Base-by-base conservation (phyloP, 2,113 vertebrate species). In the Oryzias melastigma region DNA sequence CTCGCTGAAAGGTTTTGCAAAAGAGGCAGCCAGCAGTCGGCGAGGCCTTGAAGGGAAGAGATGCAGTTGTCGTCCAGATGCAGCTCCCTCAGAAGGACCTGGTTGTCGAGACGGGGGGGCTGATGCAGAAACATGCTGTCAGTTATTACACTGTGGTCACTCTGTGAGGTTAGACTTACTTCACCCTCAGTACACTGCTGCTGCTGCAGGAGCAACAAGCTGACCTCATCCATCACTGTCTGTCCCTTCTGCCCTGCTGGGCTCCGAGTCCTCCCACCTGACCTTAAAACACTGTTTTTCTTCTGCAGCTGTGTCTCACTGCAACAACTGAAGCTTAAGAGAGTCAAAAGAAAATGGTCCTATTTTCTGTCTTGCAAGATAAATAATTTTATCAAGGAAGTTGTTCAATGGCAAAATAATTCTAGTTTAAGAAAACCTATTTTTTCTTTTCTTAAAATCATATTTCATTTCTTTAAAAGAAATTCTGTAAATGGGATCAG, bases 11-110 rank as follows among this genome's bases (percentile, higher is more conserved):
- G 81, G 24, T 79, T 84, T 51, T 90, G 92, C 58, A 98, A 61
- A 48, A 96, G 87, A 57, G 97, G 96, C 22, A 99, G 84, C 97
- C 97, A 98, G 85, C 85, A 93, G 0, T 58, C 87, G 50, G 89
- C 65, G 80, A 97, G 73, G 20, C 42, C 80, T 62, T 82, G 81
- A 71, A 96, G 0, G 58, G 89, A 62, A 54, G 89, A 92, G 85
- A 98, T 89, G 77, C 80, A 96, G 85, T 99, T 98, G 89, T 98
- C 94, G 62, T 96, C 93, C 68, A 99, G 87, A 70, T 83, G 84
- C 1, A 98, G 78, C 71, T 95, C 93, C 90, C 91, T 91, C 84
- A 99, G 87, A 12, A 99, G 91, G 76, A 98, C 94, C 20, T 98
- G 96, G 89, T 98, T 94, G 70, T 86, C 83, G 75, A 98, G 80